Conservation (phyloP, 2,113 vertebrate species). For the Grammomys dolichurus region DNA sequence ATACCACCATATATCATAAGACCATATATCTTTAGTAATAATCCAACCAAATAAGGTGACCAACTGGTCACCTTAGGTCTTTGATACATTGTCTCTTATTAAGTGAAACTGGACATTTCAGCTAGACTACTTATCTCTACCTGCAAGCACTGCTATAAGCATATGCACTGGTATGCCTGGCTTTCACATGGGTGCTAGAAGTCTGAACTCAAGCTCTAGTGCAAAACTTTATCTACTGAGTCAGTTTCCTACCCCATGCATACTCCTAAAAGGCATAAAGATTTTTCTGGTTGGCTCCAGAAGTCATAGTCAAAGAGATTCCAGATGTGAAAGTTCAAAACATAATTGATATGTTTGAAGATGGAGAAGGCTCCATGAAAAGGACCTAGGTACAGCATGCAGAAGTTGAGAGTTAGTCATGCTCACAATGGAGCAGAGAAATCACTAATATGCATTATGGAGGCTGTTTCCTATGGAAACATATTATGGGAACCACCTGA, state of each 20-base stretch:
- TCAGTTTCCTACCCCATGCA: too few species aligned
- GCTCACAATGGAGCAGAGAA: not conserved
- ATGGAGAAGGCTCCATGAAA: not conserved
- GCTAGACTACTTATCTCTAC: too few species aligned
- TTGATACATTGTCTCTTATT: not conserved
- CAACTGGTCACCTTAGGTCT: not conserved
- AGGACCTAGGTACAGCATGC: not conserved
- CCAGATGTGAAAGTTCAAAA: not conserved
- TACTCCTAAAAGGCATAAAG: not conserved
- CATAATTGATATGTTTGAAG: not conserved
- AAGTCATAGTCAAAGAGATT: slow-evolving; percentile 24
- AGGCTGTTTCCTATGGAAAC: not conserved
- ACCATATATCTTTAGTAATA: not conserved
- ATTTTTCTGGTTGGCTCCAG: not conserved
- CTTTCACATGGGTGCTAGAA: not conserved
- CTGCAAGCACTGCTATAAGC: not conserved
- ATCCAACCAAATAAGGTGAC: not conserved
- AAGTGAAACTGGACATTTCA: not conserved
- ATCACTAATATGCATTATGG: not conserved
- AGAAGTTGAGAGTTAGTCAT: not conserved
- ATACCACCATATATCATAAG: too few species aligned
- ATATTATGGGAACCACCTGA: not conserved
- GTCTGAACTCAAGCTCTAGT: not conserved
- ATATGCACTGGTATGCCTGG: too few species aligned
- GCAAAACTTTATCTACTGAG: not conserved